Evolutionary conservation across 2,113 vertebrate genomes (phyloP).

Genomic region (Geothlypis trichas): DNA sequence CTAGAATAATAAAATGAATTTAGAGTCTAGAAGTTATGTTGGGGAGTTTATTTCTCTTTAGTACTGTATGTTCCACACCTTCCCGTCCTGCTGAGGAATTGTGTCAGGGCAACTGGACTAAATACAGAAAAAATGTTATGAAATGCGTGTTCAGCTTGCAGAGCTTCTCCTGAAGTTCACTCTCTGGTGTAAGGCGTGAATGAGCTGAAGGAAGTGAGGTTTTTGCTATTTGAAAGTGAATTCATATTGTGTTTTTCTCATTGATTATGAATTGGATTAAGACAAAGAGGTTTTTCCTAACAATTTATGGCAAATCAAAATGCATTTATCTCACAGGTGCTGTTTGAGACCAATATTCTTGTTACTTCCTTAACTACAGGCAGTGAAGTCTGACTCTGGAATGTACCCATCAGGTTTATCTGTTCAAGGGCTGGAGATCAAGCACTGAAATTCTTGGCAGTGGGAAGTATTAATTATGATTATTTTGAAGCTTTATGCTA

Average conservation of each 20-base stretch:
- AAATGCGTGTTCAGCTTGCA: not conserved
- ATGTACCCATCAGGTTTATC: not conserved
- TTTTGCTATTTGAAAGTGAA: not conserved
- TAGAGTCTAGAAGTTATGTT: not conserved
- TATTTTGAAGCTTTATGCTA: not conserved
- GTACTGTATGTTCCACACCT: not conserved
- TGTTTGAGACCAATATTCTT: not conserved
- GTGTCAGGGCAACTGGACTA: not conserved
- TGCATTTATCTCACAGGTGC: not conserved
- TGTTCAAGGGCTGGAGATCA: not conserved
- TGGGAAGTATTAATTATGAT: not conserved
- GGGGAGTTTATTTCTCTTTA: not conserved
- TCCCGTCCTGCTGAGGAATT: not conserved
- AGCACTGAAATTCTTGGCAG: not conserved
- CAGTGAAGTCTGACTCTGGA: not conserved
- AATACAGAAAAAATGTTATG: not conserved
- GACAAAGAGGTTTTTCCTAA: not conserved
- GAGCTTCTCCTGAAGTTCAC: not conserved
- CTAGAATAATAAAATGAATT: not conserved
- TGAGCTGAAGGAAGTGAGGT: not conserved
- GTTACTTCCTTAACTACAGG: not conserved
- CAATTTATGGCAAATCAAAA: not conserved
- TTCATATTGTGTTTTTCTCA: not conserved
- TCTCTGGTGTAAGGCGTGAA: not conserved
- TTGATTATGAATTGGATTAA: not conserved